Evolutionary conservation across 30 jellyfish, hydroid and myxozoan species (phyloP).

Genomic region (Turritopsis dohrnii): DNA sequence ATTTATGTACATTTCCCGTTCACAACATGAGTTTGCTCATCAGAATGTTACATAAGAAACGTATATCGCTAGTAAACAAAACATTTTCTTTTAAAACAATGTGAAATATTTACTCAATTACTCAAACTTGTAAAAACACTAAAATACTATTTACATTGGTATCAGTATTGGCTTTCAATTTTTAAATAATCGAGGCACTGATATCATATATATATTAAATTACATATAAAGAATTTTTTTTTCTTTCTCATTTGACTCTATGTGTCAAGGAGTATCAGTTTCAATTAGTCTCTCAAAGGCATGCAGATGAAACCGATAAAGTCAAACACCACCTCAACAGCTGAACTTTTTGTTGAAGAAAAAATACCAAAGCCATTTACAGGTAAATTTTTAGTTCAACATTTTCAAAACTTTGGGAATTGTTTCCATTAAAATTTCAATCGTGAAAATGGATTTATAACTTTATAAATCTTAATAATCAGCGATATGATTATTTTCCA

Average conservation of each 20-base stretch:
- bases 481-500: not conserved
- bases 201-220: too few species aligned
- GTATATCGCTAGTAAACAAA: not conserved
- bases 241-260: not conserved
- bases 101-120: not conserved
- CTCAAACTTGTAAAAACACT: not conserved
- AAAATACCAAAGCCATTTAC: not conserved
- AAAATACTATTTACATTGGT: not conserved
- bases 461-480: too few species aligned
- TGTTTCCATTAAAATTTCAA: too few species aligned
- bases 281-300: not conserved
- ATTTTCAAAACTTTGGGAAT: not conserved
- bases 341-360: not conserved
- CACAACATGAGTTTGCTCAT: not conserved
- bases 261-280: not conserved
- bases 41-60: not conserved
- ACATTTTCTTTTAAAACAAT: not conserved
- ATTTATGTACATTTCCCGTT: too few species aligned
- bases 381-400: not conserved
- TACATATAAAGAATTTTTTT: not conserved
- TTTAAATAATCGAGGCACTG: not conserved
- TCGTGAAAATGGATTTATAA: too few species aligned
- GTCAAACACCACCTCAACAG: not conserved
- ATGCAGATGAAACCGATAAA: not conserved
- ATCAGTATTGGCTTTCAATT: not conserved